These are phyloP conservation scores for Todus mexicanus DNA, from an alignment of 2,797 vertebrate species.

Conservation along the genomic window DNA sequence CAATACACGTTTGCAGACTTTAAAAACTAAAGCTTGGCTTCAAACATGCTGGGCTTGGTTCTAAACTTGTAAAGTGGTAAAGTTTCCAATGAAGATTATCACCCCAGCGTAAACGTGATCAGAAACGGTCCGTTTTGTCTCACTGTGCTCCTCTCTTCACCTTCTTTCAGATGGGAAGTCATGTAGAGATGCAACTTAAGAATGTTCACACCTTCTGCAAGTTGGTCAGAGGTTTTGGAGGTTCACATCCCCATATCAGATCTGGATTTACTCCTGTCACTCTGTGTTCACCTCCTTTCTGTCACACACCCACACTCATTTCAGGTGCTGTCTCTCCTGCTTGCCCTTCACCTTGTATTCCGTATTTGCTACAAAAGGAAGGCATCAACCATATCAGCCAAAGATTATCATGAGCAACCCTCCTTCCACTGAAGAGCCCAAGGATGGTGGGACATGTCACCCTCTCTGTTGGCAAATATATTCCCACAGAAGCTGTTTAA, in stretches of 20 bases:
- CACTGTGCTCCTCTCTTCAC: not conserved
- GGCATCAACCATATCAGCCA: not conserved
- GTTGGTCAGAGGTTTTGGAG: not conserved
- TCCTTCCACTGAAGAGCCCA: not conserved
- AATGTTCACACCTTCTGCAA: not conserved
- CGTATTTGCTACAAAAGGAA: not conserved
- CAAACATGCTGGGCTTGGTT: not conserved
- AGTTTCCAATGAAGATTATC: not conserved
- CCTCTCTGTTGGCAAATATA: not conserved
- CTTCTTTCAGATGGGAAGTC: not conserved
- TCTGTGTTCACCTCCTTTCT: not conserved
- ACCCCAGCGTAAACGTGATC: not conserved
- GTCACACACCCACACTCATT: not conserved
- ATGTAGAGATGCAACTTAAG: not conserved
- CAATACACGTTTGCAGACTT: not conserved
- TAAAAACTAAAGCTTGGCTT: not conserved
- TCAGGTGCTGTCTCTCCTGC: not conserved
- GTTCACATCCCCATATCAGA: not conserved
- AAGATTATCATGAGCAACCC: not conserved
- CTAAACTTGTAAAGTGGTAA: not conserved
- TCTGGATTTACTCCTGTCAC: not conserved
- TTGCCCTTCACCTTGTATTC: not conserved
- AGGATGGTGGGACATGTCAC: not conserved
- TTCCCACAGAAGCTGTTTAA: not conserved
- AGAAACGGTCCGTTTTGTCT: not conserved